These are phyloP conservation scores for Enteromius trimaculatus DNA, from an alignment of 2,797 vertebrate genomes.

Conservation along the genomic window DNA sequence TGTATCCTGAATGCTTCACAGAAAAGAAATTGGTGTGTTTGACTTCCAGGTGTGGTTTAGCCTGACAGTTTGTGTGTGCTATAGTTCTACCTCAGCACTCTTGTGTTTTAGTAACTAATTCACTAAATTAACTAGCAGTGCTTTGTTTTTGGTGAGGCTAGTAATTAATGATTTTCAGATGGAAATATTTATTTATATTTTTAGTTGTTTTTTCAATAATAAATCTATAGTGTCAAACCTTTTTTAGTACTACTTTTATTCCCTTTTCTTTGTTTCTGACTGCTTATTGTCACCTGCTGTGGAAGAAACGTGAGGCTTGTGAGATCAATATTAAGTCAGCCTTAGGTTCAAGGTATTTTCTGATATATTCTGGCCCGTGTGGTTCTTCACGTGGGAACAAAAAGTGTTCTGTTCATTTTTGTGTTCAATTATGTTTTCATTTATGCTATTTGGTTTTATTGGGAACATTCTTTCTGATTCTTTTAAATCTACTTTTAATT, in stretches of 20 bases:
- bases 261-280: not conserved
- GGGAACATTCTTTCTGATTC: constrained; percentile 1
- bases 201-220: not conserved
- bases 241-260: constrained; percentile 7
- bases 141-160: constrained; percentile 11
- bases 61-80: constrained; percentile 21
- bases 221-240: constrained; percentile 7
- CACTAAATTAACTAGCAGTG: constrained; percentile 35
- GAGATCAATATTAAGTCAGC: not conserved
- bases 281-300: constrained; percentile 21
- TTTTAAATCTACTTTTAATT: constrained; percentile 25
- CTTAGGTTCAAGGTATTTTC: not conserved
- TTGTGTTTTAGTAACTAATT: constrained; percentile 46
- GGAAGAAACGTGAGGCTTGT: constrained; percentile 15
- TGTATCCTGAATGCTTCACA: not conserved
- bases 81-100: constrained; percentile 55
- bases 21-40: constrained; percentile 18
- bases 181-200: constrained; percentile 21
- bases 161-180: constrained; percentile 15
- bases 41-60: constrained; percentile 37
- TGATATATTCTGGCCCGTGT: not conserved
- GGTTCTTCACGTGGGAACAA: not conserved
- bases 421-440: not conserved
- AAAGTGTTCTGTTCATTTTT: not conserved
- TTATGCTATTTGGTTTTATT: not conserved